Base-by-base conservation (phyloP, 2,888 invertebrate genomes). In the Crossocerus cetratus region DNA sequence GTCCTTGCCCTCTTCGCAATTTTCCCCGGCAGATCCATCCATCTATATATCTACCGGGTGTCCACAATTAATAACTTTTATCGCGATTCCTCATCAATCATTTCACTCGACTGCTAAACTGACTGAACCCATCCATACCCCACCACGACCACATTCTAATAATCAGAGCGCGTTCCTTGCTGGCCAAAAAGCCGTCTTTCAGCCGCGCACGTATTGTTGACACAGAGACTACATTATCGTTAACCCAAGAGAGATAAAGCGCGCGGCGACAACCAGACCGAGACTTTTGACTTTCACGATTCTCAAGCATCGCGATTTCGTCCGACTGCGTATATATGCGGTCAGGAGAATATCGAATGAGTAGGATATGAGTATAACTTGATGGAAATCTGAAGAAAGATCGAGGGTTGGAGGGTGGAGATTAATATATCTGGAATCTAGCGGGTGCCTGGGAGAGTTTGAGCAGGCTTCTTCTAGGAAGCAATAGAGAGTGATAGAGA, bases 1-100 rank as follows among this genome's bases (percentile, higher is more conserved):
- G 32, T 59, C 55, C 32, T 54, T 59, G n/a, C 23, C 22, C 13
- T 65, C 16, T 56, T 57, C 61, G 13, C 21, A 32, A 22, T 4
- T 45, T 13, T 44, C 13, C 3, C 49, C 49, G 13, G 49, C 16
- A 49, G 49, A 49, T 49, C 14, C 49, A 49, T 1, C 49, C 49
- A 16, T 16, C 1, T 14, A 49, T 49, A 49, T 49, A 49, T 49
- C 11, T 49, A 49, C n/a, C 49, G 49, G 49, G 49, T 49, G 49
- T 16, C 49, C 16, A 16, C 49, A 16, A 32, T 16, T 49, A 14
- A 49, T 16, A n/a, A 16, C 1, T 14, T 1, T 16, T n/a, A n/a
- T n/a, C n/a, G n/a, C 14, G 8, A 4, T 49, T 16, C 49, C 16
- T 16, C n/a, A 49, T 16, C 16, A 49, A 16, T 49, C 49, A 14